Conservation (phyloP, 1,140 invertebrate species). For the Meloidogyne floridensis region DNA sequence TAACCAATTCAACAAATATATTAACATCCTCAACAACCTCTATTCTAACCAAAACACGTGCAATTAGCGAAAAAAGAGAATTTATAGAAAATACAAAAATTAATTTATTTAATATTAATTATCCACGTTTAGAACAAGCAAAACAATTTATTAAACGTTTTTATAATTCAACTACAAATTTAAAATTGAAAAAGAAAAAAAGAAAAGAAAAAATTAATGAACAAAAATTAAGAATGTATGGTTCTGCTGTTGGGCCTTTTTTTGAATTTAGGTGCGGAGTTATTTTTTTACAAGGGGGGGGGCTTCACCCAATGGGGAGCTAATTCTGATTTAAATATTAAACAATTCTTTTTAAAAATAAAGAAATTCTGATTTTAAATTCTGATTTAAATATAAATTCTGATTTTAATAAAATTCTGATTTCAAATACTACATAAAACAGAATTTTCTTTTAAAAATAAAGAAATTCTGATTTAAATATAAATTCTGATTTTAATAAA, state of each 20-base stretch:
- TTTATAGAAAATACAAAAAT: not conserved
- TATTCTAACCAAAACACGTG: not conserved
- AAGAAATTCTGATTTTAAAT: too few relatives aligned
- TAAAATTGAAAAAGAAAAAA: constrained; percentile 22
- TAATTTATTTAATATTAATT: not conserved
- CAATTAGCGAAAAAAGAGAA: not conserved
- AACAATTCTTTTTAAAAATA: too few relatives aligned
- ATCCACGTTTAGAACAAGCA: constrained; percentile 28
- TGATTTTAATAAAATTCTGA: too few relatives aligned
- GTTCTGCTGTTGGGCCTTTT: constrained; percentile 27
- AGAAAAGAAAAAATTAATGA: constrained; percentile 19
- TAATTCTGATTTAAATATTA: too few relatives aligned
- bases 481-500: too few relatives aligned
- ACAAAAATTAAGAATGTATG: constrained; percentile 15
- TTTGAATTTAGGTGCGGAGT: constrained; percentile 33
- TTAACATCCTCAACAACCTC: not conserved
- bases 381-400: too few relatives aligned
- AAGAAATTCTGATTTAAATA: too few relatives aligned
- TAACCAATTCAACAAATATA: not conserved
- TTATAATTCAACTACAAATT: constrained; percentile 42
- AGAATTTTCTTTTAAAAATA: too few relatives aligned
- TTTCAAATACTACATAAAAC: too few relatives aligned
- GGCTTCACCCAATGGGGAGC: too few relatives aligned
- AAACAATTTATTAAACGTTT: constrained; percentile 46
- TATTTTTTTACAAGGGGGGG: too few relatives aligned